Evolutionary conservation across 2,797 vertebrate species (phyloP).

Genomic region (Cossypha polioptera): DNA sequence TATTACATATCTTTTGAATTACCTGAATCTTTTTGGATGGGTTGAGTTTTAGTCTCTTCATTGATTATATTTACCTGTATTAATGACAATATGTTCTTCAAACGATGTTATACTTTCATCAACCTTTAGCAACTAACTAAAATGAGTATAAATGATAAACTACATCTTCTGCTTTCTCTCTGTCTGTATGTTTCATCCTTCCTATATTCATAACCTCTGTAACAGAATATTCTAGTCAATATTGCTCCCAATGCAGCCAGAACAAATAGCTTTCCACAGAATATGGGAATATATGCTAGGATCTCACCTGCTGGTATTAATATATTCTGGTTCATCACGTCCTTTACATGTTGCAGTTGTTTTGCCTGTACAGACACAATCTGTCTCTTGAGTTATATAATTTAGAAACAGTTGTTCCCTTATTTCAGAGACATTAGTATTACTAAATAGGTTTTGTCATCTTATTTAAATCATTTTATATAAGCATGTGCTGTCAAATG

Average conservation of each 20-base stretch:
- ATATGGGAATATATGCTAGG: not conserved
- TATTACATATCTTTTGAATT: not conserved
- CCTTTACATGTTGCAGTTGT: not conserved
- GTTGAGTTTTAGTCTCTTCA: not conserved
- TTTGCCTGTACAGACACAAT: not conserved
- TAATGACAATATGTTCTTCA: not conserved
- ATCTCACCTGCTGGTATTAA: not conserved
- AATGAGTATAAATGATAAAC: not conserved
- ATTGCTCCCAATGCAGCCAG: not conserved
- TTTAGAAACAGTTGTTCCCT: not conserved
- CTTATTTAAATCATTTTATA: not conserved
- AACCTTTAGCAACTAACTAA: not conserved
- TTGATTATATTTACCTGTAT: not conserved
- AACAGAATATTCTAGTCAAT: not conserved
- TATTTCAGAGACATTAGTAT: not conserved
- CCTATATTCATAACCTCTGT: not conserved
- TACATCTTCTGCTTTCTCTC: not conserved
- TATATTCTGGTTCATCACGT: not conserved
- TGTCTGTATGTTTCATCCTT: not conserved
- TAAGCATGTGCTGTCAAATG: not conserved
- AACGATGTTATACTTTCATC: not conserved
- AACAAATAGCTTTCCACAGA: not conserved
- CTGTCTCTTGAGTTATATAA: not conserved
- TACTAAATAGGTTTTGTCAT: not conserved
- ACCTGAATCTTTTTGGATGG: not conserved